phyloP scores from a whole-genome alignment of 2,888 invertebrate genomes.

The Ichneumon xanthorius region DNA sequence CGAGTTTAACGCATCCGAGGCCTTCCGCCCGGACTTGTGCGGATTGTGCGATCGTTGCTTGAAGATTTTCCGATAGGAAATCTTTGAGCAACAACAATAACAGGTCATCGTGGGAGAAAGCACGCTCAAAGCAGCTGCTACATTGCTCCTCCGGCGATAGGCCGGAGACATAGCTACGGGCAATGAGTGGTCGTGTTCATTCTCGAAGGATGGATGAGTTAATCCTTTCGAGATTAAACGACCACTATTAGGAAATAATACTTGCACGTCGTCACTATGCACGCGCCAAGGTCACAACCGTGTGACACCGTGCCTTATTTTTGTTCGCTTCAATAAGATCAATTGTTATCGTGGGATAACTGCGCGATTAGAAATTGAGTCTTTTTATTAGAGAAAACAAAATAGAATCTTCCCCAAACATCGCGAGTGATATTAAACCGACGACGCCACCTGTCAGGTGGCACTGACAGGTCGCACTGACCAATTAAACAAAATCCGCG shows the following conservation, averaged over 20 bases:
- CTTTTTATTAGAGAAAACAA: not conserved
- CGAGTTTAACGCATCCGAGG: not conserved
- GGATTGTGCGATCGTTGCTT: not conserved
- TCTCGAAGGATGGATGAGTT: not conserved
- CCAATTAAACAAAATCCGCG: conserved; percentile 3
- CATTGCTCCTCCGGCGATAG: conserved; percentile 6
- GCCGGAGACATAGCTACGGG: not conserved
- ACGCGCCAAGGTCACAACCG: conserved; percentile 10
- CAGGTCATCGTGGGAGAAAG: not conserved
- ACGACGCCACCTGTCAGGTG: not conserved
- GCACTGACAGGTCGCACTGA: conserved; percentile 3
- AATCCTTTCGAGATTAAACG: not conserved
- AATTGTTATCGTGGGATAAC: not conserved
- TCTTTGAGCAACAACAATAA: not conserved
- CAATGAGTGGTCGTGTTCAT: not conserved
- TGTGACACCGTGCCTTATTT: not conserved
- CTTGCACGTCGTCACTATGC: conserved; percentile 12
- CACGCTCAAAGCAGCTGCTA: not conserved
- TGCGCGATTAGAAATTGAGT: not conserved
- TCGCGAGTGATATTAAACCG: conserved; percentile 7
- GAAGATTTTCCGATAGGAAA: not conserved
- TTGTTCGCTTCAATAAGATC: not conserved
- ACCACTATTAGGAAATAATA: not conserved
- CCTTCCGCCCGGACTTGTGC: conserved; percentile 2
- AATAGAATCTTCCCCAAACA: not conserved